Conservation (phyloP, 1,140 invertebrate genomes). For the Calosoma granatense region DNA sequence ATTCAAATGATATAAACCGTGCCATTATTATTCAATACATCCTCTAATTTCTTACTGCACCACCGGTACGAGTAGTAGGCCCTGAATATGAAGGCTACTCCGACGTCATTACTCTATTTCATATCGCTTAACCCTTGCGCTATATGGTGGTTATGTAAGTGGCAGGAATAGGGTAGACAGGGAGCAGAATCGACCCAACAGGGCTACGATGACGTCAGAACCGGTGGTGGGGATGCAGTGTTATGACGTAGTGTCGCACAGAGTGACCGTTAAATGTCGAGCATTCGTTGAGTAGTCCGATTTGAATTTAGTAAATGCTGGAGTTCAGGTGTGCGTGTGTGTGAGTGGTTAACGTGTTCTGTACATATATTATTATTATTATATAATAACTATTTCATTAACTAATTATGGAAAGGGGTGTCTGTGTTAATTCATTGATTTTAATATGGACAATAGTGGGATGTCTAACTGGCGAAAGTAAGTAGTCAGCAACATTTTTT, state of each 20-base stretch:
- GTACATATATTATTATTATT: background rate
- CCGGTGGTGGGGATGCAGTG: background rate
- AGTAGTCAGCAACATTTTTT: too few species aligned
- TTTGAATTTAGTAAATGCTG: constrained; percentile 4
- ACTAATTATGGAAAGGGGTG: background rate
- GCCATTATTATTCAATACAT: too few species aligned
- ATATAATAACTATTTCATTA: background rate
- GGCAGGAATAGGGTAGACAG: background rate
- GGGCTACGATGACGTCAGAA: background rate
- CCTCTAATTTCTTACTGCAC: too few species aligned
- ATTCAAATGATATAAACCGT: too few species aligned
- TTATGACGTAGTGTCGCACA: constrained; percentile 5
- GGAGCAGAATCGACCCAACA: background rate
- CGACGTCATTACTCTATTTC: too few species aligned
- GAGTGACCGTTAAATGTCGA: background rate
- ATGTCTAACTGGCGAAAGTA: constrained; percentile 1
- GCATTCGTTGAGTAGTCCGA: background rate
- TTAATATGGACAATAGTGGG: background rate
- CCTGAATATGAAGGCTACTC: too few species aligned
- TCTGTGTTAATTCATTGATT: background rate
- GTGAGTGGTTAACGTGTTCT: too few species aligned
- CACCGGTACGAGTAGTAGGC: too few species aligned
- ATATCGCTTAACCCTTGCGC: too few species aligned
- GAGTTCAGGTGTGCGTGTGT: constrained; percentile 4
- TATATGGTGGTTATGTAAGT: too few species aligned